Percentiles rank a stretch among this genome's conserved stretches.
phyloP scores from a whole-genome alignment of 1,140 invertebrate species.

The Pogonognathellus flavescens region DNA sequence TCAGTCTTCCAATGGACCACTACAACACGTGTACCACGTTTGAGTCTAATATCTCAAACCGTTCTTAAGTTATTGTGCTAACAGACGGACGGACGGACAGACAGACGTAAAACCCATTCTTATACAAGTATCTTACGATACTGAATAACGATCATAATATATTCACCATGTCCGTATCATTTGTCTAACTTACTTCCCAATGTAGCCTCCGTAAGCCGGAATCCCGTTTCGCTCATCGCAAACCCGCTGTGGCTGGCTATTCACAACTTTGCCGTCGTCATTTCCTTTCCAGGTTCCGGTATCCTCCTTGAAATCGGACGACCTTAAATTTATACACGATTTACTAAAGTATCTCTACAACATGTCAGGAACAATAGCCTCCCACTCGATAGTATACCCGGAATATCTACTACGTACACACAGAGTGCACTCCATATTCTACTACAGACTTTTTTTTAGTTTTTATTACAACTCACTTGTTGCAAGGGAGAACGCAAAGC shows the following conservation, averaged over 20 bases:
- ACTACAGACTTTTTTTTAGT: not conserved
- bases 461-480: conserved; percentile 62
- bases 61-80: too few species aligned
- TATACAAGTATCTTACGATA: too few species aligned
- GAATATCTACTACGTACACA: too few species aligned
- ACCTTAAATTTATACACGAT: conserved; percentile 73
- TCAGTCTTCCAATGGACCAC: too few species aligned
- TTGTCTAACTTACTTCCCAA: conserved; percentile 79
- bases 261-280: conserved; percentile 97
- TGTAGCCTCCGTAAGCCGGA: conserved; percentile 91
- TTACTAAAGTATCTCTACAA: conserved; percentile 14
- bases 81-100: too few species aligned
- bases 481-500: conserved; percentile 66
- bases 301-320: conserved; percentile 94
- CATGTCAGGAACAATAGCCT: too few species aligned
- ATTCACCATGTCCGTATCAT: conserved; percentile 5
- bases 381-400: too few species aligned
- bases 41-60: too few species aligned
- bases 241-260: conserved; percentile 95
- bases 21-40: too few species aligned
- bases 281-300: conserved; percentile 98
- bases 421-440: not conserved
- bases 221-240: conserved; percentile 95
- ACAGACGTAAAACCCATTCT: too few species aligned
- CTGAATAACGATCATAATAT: not conserved